Evolutionary conservation across 1,140 invertebrate species (phyloP), one percentile per base, ranked within the genome.

Genomic region (Brachystomella parvula): DNA sequence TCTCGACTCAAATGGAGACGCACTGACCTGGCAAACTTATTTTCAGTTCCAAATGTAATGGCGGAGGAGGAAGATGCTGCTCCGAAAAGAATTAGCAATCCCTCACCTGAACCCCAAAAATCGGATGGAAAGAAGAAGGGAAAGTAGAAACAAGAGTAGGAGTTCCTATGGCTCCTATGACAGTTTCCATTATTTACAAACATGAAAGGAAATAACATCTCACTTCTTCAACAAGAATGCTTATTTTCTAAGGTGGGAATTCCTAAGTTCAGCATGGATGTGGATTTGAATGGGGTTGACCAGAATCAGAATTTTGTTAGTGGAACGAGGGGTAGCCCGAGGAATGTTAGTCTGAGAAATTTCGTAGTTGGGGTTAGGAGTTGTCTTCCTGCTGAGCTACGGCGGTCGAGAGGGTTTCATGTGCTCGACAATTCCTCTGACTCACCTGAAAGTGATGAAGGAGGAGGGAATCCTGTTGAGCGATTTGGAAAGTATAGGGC

Each of bases 21-120:
- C 3, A 21, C 39, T 19, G 63, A 64, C n/a, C 2, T 64, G 2
- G 63, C 47, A 15, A 26, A 35, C 33, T 24, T 63, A 21, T 63
- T 63, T 56, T 9, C 15, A 6, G 49, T 12, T 26, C 15, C 49
- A 44, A n/a, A 44, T 44, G 39, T 44, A n/a, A n/a, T n/a, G 9
- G 9, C 39, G n/a, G 9, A 9, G 39, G n/a, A 44, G n/a, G n/a
- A 44, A 12, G 9, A 12, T 44, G 39, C 39, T 44, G 39, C 9
- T 12, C 9, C 9, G n/a, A 44, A 44, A 44, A 12, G 9, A 9
- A n/a, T 44, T 44, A n/a, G n/a, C 39, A 44, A n/a, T 9, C 9
- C 39, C 9, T n/a, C 39, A 12, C 9, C 39, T n/a, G n/a, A 44
- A 44, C 9, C n/a, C 9, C 9, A n/a, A n/a, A 9, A 44, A 44